Percentiles rank a stretch among this genome's conserved stretches.
Evolutionary conservation across 2,888 invertebrate genomes (phyloP).

Genomic region (Cheiracanthium punctorium): DNA sequence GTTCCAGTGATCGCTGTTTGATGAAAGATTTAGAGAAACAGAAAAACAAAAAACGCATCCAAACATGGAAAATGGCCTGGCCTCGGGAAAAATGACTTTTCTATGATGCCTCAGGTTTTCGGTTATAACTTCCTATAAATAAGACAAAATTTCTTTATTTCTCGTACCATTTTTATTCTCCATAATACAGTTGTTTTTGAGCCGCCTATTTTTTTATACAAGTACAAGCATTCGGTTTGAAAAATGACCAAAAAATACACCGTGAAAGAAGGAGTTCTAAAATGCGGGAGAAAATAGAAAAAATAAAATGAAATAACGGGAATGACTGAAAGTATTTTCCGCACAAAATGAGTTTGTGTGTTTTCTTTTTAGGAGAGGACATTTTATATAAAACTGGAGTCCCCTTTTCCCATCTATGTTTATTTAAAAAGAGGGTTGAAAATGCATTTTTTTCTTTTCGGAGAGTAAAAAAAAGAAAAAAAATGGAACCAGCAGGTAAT

Average conservation of each 20-base stretch:
- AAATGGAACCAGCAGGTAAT: too few relatives aligned
- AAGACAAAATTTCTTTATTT: slow-evolving; percentile 40
- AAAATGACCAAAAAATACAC: slow-evolving; percentile 53
- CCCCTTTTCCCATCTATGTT: too few relatives aligned
- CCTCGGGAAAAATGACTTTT: slow-evolving; percentile 60
- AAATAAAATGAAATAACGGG: neutral
- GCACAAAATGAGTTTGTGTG: slow-evolving; percentile 46
- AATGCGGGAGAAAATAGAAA: neutral
- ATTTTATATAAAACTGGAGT: slow-evolving; percentile 43
- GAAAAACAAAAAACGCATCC: slow-evolving; percentile 11
- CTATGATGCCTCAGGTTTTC: slow-evolving; percentile 55
- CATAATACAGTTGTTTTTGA: slow-evolving; percentile 56
- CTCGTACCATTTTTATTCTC: slow-evolving; percentile 6
- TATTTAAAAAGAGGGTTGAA: too few relatives aligned
- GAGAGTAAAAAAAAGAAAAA: too few relatives aligned
- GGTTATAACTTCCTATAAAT: slow-evolving; percentile 56
- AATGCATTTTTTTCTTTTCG: too few relatives aligned
- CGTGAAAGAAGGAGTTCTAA: slow-evolving; percentile 12
- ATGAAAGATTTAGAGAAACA: slow-evolving; percentile 53
- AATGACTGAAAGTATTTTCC: slow-evolving; percentile 36
- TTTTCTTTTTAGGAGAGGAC: slow-evolving; percentile 22
- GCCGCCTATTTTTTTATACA: slow-evolving; percentile 27
- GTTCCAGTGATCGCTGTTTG: slow-evolving; percentile 51
- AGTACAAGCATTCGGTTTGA: slow-evolving; percentile 36
- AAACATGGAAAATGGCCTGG: neutral